phyloP scores from a whole-genome alignment of 1,140 invertebrate genomes.

The Aradophagus sp. region DNA sequence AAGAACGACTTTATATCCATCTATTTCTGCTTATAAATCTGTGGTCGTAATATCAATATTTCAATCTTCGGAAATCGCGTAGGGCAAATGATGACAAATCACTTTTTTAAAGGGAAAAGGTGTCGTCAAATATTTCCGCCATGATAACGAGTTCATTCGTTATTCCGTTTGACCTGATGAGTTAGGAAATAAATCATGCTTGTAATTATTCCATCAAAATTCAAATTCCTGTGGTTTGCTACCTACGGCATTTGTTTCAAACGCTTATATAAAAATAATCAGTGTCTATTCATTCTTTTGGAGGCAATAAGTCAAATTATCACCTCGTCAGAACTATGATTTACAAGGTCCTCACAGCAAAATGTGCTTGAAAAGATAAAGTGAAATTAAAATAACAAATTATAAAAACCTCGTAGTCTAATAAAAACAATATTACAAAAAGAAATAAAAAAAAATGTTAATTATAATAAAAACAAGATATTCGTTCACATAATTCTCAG shows the following conservation, averaged over 20 bases:
- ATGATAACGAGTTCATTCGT: slow-evolving; percentile 5
- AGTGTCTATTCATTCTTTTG: slow-evolving; percentile 3
- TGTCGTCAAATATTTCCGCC: background rate
- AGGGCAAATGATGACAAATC: slow-evolving; percentile 13
- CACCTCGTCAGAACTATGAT: slow-evolving; percentile 16
- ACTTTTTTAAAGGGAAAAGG: background rate
- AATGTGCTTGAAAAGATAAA: too few species aligned
- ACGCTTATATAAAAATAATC: slow-evolving; percentile 43
- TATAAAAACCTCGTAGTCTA: too few species aligned
- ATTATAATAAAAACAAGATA: too few species aligned
- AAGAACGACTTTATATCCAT: slow-evolving; percentile 29
- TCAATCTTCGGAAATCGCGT: background rate
- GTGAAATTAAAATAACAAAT: too few species aligned
- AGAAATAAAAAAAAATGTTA: too few species aligned
- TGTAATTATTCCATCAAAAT: slow-evolving; percentile 38
- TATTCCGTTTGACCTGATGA: slow-evolving; percentile 1
- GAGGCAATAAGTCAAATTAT: slow-evolving; percentile 53
- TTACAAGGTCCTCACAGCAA: too few species aligned
- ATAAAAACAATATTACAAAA: too few species aligned
- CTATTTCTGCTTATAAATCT: slow-evolving; percentile 26
- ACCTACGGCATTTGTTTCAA: slow-evolving; percentile 22
- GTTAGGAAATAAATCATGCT: slow-evolving; percentile 25
- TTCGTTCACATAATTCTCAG: too few species aligned
- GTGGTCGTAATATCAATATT: slow-evolving; percentile 15
- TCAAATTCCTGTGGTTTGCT: slow-evolving; percentile 30